These are phyloP conservation scores for Helicoverpa armigera DNA, from an alignment of 1,140 invertebrate genomes.

Conservation along the genomic window DNA sequence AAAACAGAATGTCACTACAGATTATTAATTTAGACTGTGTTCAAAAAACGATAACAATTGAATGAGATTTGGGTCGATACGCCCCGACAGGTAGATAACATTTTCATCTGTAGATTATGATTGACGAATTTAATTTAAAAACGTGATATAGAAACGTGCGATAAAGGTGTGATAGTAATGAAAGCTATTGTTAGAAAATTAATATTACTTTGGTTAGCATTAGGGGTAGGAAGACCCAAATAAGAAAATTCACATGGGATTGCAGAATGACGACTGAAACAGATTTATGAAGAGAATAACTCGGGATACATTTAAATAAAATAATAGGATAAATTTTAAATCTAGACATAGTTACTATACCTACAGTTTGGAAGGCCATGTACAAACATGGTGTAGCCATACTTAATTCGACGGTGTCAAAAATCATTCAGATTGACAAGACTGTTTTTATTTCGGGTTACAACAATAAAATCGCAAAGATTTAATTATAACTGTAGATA, in stretches of 20 bases:
- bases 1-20: not conserved
- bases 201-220: no score
- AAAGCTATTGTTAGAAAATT: no score
- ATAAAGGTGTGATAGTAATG: not conserved
- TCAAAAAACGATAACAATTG: not conserved
- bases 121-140: not conserved
- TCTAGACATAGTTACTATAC: no score
- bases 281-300: no score
- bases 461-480: slow-evolving; percentile 15
- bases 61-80: slow-evolving; percentile 9
- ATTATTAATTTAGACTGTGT: not conserved
- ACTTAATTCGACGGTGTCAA: no score
- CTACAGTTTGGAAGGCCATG: no score
- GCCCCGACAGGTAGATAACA: not conserved
- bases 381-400: no score
- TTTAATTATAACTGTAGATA: slow-evolving; percentile 22
- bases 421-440: not conserved
- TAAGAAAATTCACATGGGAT: no score
- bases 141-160: not conserved
- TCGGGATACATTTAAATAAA: no score
- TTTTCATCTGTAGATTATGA: not conserved
- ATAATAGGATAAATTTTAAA: no score
- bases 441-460: slow-evolving; percentile 9
- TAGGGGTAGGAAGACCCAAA: no score
- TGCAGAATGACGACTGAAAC: no score